Conservation (phyloP, 2,888 invertebrate genomes). For the Orthosia cruda region DNA sequence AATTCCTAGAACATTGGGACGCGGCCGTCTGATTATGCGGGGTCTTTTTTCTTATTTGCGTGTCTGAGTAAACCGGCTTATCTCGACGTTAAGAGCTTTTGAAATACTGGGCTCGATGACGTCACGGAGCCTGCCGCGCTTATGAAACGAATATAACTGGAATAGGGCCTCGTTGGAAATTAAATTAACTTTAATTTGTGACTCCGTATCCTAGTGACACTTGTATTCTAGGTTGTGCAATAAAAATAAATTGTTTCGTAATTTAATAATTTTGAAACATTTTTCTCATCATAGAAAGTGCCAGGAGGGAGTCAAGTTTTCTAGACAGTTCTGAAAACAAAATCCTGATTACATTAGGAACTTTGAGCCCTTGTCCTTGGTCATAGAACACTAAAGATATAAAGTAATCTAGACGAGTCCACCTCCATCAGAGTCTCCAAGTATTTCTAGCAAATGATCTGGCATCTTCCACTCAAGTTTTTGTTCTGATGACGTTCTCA, state of each 20-base stretch:
- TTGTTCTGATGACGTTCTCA: conserved; percentile 23
- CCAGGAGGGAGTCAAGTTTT: not conserved
- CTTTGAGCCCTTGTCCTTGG: conserved; percentile 1
- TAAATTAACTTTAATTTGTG: conserved; percentile 10
- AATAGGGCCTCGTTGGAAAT: not conserved
- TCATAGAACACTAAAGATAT: conserved; percentile 15
- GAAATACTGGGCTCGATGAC: conserved; percentile 19
- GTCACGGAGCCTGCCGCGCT: conserved; percentile 15
- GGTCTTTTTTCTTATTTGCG: conserved; percentile 51
- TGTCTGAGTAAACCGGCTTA: conserved; percentile 47
- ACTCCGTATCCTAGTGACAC: not conserved
- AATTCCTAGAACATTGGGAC: conserved; percentile 47
- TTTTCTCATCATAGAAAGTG: not conserved
- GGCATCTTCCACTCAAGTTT: conserved; percentile 29
- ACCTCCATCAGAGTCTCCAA: conserved; percentile 13
- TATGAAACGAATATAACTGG: conserved; percentile 25
- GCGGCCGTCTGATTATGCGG: conserved; percentile 47
- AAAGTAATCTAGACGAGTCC: conserved; percentile 29
- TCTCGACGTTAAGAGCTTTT: conserved; percentile 40
- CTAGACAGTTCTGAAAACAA: conserved; percentile 1
- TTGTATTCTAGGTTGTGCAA: not conserved
- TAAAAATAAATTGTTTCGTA: not conserved
- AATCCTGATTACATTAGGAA: conserved; percentile 27
- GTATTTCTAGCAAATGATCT: conserved; percentile 19
- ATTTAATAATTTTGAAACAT: not conserved